These are phyloP conservation scores for Rallus crepitans DNA, from an alignment of 2,797 vertebrate genomes.

Conservation along the genomic window DNA sequence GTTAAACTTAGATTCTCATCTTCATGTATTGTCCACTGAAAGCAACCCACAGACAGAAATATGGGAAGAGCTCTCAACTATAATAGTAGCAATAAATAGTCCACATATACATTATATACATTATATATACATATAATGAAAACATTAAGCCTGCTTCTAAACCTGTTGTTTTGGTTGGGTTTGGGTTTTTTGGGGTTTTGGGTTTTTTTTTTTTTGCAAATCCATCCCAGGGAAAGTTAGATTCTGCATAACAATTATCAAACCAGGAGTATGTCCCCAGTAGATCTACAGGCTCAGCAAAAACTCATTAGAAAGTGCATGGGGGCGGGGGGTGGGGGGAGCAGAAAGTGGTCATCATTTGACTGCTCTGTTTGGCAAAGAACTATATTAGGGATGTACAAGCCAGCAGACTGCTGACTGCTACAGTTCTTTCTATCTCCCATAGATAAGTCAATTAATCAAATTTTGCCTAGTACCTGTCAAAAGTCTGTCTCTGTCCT, in stretches of 20 bases:
- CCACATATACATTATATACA: too few species aligned
- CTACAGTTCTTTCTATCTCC: slow-evolving; percentile 48
- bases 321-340: not conserved
- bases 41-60: not conserved
- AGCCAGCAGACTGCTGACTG: slow-evolving; percentile 48
- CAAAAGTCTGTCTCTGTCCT: slow-evolving; percentile 40
- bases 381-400: slow-evolving; percentile 16
- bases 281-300: slow-evolving; percentile 23
- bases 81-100: not conserved
- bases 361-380: slow-evolving; percentile 30
- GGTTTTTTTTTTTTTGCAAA: not conserved
- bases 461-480: slow-evolving; percentile 54
- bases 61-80: not conserved
- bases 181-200: too few species aligned
- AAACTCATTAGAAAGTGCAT: slow-evolving; percentile 28
- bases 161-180: not conserved
- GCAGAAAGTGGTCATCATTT: not conserved
- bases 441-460: slow-evolving; percentile 71
- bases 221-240: not conserved
- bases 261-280: not conserved
- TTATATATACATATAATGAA: not conserved
- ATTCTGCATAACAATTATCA: slow-evolving; percentile 5
- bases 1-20: slow-evolving; percentile 9
- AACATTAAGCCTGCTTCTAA: not conserved
- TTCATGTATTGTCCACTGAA: not conserved